Conservation (phyloP, 2,113 vertebrate genomes). For the Brachirus orientalis region DNA sequence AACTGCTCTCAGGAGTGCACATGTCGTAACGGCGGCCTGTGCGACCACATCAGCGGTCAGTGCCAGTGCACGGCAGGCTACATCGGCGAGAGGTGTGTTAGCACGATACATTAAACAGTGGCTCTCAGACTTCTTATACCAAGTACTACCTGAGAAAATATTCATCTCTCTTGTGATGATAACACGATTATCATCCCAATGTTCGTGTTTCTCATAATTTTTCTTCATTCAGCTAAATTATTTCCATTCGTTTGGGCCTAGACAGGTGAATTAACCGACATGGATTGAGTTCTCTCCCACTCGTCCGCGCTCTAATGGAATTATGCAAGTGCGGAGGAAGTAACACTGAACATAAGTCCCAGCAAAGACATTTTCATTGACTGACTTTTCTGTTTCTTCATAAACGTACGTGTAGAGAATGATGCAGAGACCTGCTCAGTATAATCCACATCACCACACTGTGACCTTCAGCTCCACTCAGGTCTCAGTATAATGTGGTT, state of each 20-base stretch:
- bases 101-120: neutral
- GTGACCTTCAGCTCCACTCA: conserved; percentile 16
- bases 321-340: conserved; percentile 74
- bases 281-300: conserved; percentile 82
- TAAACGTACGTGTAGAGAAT: conserved; percentile 85
- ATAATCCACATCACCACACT: conserved; percentile 11
- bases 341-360: conserved; percentile 79
- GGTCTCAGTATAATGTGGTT: conserved; percentile 5
- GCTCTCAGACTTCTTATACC: too few relatives aligned
- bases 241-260: conserved; percentile 88
- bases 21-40: conserved; percentile 91
- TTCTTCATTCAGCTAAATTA: conserved; percentile 88
- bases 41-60: conserved; percentile 91
- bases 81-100: conserved; percentile 88
- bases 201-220: conserved; percentile 24
- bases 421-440: conserved; percentile 74
- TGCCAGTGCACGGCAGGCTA: conserved; percentile 90
- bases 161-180: too few relatives aligned
- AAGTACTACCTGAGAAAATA: too few relatives aligned
- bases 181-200: too few relatives aligned
- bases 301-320: conserved; percentile 83
- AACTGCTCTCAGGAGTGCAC: conserved; percentile 92
- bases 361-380: conserved; percentile 87
- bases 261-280: conserved; percentile 90
- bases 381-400: conserved; percentile 92